Base-by-base conservation (phyloP, 2,888 invertebrate species). In the Epsilonema sp. region DNA sequence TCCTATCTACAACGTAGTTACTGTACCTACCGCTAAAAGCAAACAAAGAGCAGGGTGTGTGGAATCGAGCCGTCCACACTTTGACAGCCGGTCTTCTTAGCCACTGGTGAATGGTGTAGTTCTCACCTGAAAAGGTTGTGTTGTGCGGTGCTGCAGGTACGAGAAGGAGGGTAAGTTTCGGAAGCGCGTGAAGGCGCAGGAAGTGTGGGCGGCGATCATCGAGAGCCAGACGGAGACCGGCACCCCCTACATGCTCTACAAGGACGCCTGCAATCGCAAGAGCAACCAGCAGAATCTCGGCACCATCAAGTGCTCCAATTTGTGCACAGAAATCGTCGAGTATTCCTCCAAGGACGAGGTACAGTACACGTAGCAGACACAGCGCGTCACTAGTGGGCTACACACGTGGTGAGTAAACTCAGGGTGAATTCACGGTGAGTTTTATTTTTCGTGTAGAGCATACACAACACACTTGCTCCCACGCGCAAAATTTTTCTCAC, bases 281-380 rank as follows among this genome's bases (percentile, higher is more conserved):
- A 86, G 86, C 50, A 97, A 97, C 67, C 97, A 99, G 61, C 81
- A 94, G 67, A 92, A 97, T 70, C 71, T 97, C 49, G 97, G 97
- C 16, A 94, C 94, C 1, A 97, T 97, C 55, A 90, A 89, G 69
- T 86, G 90, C 67, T 87, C 89, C 58, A 97, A 97, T 67, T 72
- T 97, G 36, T 97, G 94, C 65, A 94, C 97, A 1, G 97, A 99
- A 75, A 85, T 97, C 55, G 78, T 97, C 0, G 84, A 97, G 66
- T 97, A 89, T 67, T 85, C 58, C 16, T 49, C 52, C 26, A 55
- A 58, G 2, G 60, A 61, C 45, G 62, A 62, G 54, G 51, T 50
- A n/a, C n/a, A n/a, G n/a, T n/a, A n/a, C n/a, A n/a, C n/a, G n/a
- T n/a, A n/a, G n/a, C n/a, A n/a, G n/a, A n/a, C n/a, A n/a, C n/a